Base-by-base conservation (phyloP, 1,140 invertebrate genomes). In the Neodiprion pinetum region DNA sequence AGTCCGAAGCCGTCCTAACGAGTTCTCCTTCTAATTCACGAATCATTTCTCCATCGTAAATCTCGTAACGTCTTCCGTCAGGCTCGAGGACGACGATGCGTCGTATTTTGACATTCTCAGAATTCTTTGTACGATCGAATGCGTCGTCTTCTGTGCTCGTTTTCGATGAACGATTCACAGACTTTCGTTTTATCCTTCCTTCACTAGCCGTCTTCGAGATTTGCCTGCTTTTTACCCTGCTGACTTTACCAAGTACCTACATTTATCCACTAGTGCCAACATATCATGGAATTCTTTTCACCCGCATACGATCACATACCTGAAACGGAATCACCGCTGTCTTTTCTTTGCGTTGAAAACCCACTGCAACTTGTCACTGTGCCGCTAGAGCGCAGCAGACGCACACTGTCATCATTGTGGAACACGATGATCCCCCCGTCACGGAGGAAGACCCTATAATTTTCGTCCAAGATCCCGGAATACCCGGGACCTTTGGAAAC, bases 1-100 rank as follows among this genome's bases (percentile, higher is more conserved):
- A 90, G 82, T 91, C 88, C 50, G 88, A 89, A 14, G 85, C 87
- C 53, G 85, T 87, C 74, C 86, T 88, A 74, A 88, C 85, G 47
- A 89, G 81, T 74, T 91, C 82, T 82, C 87, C 88, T 83, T 90
- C 87, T 72, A 86, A 83, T 72, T 87, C 77, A 17, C 76, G 76
- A 48, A 83, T 75, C 73, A 85, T 72, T 77, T 80, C 74, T 77
- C 82, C 84, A 72, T 83, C 80, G 50, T 65, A 61, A 74, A 86
- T 78, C 75, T 87, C 81, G 78, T 83, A 82, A 12, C 73, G 74
- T 48, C 78, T 74, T 5, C 85, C 85, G 48, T 86, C 84, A 67
- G 80, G 75, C 79, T 85, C 80, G 70, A 85, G 68, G 48, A 82
- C 75, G 70, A 71, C 78, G 81, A 84, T 84, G 75, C 80, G 76